phyloP scores from a whole-genome alignment of 2,797 vertebrate species.

The Darevskia nairensis region DNA sequence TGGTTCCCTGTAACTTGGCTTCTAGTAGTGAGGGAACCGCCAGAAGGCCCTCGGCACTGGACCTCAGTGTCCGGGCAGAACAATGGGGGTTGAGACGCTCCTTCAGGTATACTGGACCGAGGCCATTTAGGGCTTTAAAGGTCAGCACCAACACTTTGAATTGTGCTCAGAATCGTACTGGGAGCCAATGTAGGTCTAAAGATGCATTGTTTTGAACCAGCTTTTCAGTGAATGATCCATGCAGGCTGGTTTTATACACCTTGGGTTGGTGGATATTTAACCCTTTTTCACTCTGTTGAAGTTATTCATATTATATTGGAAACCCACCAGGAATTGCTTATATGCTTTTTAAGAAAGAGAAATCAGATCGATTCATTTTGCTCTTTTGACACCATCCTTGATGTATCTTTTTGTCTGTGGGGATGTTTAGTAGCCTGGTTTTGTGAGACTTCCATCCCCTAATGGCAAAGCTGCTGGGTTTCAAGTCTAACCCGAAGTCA shows the following conservation, averaged over 20 bases:
- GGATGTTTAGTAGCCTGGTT: background rate
- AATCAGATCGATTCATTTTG: background rate
- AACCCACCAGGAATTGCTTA: background rate
- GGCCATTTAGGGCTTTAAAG: no score
- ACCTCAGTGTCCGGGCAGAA: no score
- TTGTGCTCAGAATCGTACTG: no score
- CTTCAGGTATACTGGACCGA: no score
- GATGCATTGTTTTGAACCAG: background rate
- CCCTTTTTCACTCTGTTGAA: background rate
- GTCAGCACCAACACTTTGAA: no score
- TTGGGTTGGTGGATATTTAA: background rate
- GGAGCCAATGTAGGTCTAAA: no score
- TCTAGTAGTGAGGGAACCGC: no score
- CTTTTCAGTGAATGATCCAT: background rate
- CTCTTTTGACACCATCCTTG: background rate
- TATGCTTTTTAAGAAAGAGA: background rate
- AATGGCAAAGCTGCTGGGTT: background rate
- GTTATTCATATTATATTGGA: background rate
- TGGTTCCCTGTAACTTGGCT: no score
- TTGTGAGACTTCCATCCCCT: background rate
- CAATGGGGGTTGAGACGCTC: no score
- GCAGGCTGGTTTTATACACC: background rate
- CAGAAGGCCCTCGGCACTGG: no score
- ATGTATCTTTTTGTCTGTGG: background rate
- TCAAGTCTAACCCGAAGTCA: background rate